Evolutionary conservation across 2,888 invertebrate genomes (phyloP).

Genomic region (Thereva nobilitata): DNA sequence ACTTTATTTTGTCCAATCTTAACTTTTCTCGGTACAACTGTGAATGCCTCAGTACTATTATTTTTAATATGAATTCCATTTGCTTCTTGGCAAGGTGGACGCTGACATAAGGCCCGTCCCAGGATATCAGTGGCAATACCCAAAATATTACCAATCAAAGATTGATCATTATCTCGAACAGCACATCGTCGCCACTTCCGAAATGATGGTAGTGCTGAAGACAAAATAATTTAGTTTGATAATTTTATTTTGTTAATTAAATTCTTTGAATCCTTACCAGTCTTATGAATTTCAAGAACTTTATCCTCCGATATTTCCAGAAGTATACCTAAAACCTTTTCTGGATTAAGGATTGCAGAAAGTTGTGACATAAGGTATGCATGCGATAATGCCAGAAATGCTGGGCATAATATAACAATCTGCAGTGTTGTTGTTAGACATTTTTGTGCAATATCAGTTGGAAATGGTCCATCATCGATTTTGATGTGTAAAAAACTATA

Average conservation of each 20-base stretch:
- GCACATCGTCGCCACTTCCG: conserved; percentile 80
- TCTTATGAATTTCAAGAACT: conserved; percentile 69
- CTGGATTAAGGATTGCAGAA: conserved; percentile 59
- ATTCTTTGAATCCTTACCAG: conserved; percentile 59
- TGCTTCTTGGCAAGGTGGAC: conserved; percentile 66
- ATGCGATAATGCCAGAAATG: conserved; percentile 63
- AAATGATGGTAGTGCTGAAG: conserved; percentile 68
- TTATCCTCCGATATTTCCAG: conserved; percentile 77
- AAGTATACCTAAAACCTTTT: conserved; percentile 78
- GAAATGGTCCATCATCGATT: conserved; percentile 68
- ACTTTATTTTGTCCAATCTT: conserved; percentile 76
- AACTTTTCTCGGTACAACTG: conserved; percentile 57
- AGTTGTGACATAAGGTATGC: conserved; percentile 55
- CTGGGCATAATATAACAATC: conserved; percentile 79
- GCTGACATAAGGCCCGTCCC: conserved; percentile 64
- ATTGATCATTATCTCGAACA: conserved; percentile 80
- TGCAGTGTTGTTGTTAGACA: conserved; percentile 72
- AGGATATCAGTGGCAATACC: conserved; percentile 79
- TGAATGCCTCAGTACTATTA: conserved; percentile 55
- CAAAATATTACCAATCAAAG: conserved; percentile 82
- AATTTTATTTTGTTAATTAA: background rate
- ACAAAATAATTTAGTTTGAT: conserved; percentile 20
- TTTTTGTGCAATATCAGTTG: conserved; percentile 59
- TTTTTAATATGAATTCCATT: conserved; percentile 67
- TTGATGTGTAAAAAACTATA: conserved; percentile 73